Evolutionary conservation across 2,113 vertebrate species (phyloP), one percentile per base, ranked within the genome.

Genomic region (Otus sunia): DNA sequence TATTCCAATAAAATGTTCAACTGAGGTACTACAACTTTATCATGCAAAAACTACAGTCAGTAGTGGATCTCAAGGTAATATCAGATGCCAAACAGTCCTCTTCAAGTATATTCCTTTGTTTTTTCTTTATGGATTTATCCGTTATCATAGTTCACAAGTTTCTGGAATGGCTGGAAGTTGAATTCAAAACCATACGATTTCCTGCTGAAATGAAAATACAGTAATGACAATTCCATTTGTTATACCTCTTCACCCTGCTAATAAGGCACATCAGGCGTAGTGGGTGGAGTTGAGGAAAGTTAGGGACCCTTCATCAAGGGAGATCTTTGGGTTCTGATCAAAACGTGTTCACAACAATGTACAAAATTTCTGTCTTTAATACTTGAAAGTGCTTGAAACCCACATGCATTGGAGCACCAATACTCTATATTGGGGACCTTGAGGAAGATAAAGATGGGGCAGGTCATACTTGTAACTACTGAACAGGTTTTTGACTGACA

Each of bases 381-480:
- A 32, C 69, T 8, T 52, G 14, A 18, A 67, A 50, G 23, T 27
- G 34, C 25, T 68, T 90, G 64, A 68, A 83, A 71, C 29, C 19
- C 8, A 18, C 7, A 6, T 15, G 16, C 19, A 22, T n/a, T 59
- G 50, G 49, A 77, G 34, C 17, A 59, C 29, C 6, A 39, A 19
- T 52, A 30, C 14, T 53, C 3, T 50, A 7, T 49, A 20, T 29
- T n/a, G 0, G 47, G 49, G 49, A 49, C 41, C n/a, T 43, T 0
- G 2, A 79, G 27, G 50, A 71, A 91, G 41, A 71, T 22, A 22
- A 37, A 37, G 50, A 29, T 9, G 4, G 20, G 21, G 22, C 32
- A 34, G 26, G 36, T 78, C 41, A 8, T 43, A 17, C 36, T 72
- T 52, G 5, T 21, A 62, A 18, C 12, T 73, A 49, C 8, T 15